phyloP scores from a whole-genome alignment of 1,140 invertebrate genomes.

The Melanaphis sacchari region DNA sequence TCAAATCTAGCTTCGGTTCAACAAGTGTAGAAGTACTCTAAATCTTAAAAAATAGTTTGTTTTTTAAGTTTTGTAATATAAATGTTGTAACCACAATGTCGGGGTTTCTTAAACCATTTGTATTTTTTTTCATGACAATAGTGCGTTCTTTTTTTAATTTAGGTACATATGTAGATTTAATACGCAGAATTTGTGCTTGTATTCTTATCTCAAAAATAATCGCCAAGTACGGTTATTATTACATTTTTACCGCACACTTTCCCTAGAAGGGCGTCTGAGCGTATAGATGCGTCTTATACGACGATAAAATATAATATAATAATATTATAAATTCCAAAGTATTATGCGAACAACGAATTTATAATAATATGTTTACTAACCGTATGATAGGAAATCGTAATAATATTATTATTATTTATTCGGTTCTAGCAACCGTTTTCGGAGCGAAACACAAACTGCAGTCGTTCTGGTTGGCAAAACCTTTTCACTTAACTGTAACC shows the following conservation, averaged over 20 bases:
- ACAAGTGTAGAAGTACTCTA: not conserved
- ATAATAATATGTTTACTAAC: not conserved
- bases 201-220: not conserved
- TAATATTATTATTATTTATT: not conserved
- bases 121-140: not conserved
- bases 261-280: not conserved
- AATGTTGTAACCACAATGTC: not conserved
- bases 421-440: not conserved
- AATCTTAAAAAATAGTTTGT: not conserved
- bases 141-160: not conserved
- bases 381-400: not conserved
- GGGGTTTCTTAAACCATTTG: not conserved
- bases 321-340: not conserved
- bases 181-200: not conserved
- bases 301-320: not conserved
- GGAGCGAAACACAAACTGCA: not conserved
- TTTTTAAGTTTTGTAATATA: not conserved
- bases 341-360: not conserved
- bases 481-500: not conserved
- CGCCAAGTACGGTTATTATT: not conserved
- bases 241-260: not conserved
- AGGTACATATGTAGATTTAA: not conserved
- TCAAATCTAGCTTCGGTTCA: too few relatives aligned
- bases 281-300: not conserved
- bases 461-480: not conserved